Evolutionary conservation across 2,888 invertebrate genomes (phyloP), one percentile per base, ranked within the genome.

Genomic region (Cantharis flavilabris): DNA sequence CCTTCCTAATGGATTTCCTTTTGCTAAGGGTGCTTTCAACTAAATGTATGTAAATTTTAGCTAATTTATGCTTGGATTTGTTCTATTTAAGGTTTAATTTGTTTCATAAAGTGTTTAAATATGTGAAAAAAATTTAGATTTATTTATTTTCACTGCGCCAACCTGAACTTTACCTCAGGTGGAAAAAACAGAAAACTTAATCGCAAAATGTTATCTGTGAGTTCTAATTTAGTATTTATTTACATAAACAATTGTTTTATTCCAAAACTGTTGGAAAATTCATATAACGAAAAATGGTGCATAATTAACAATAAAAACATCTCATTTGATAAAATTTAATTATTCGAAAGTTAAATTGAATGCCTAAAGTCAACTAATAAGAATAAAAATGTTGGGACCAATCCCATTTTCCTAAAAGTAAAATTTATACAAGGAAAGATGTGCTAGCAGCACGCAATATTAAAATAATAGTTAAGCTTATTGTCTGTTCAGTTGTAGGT

Each of bases 1-100:
- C 77, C 77, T 73, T 76, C 65, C 77, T 77, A 77, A 77, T 77
- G 77, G 77, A 77, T 77, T 77, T 77, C 77, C 77, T 77, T 71
- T 77, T 70, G 72, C 30, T 76, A 70, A 73, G 72, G 63, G 62
- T 70, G 70, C 76, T 76, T 30, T 73, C 76, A 30, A 72, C 28
- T 65, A 73, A 76, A 76, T 73, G 72, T 73, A 76, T 70, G 70
- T 49, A 62, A 30, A 49, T 70, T 33, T 62, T 49, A 49, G 18
- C 62, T 70, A 70, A 70, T 70, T 70, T 70, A 70, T 70, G 20
- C 49, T 49, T n/a, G 20, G 33, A 70, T 49, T 49, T 70, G 70
- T 70, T 70, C 70, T 33, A 18, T 70, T 30, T 30, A 18, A 28
- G 70, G 30, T 70, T 70, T 70, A 70, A 70, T 70, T 70, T 70